A percentile compares a stretch with the other conserved stretches of the same genome.
Evolutionary conservation across 2,888 invertebrate species (phyloP).

Genomic region (Mythimna vitellina): DNA sequence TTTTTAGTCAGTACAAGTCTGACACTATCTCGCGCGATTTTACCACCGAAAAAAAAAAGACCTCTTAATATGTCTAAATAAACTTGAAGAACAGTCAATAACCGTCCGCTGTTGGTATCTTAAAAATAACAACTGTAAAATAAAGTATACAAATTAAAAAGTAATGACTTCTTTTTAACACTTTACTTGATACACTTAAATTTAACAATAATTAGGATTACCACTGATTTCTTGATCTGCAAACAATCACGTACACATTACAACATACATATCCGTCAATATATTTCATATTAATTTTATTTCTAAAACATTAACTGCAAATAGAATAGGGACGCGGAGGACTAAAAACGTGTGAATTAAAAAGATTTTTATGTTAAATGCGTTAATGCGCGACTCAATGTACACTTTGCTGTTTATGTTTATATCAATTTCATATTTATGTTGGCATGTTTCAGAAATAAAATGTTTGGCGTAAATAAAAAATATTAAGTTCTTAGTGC

Average conservation of each 20-base stretch:
- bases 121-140: too few relatives aligned
- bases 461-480: slow-evolving; percentile 3
- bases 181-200: too few relatives aligned
- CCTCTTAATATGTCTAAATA: neutral
- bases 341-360: slow-evolving; percentile 74
- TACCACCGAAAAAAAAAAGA: too few relatives aligned
- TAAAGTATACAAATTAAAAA: too few relatives aligned
- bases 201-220: too few relatives aligned
- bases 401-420: slow-evolving; percentile 57
- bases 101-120: too few relatives aligned
- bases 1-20: too few relatives aligned
- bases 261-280: too few relatives aligned
- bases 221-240: neutral
- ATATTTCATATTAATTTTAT: neutral
- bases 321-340: slow-evolving; percentile 64
- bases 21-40: too few relatives aligned
- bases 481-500: neutral
- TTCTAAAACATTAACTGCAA: slow-evolving; percentile 12
- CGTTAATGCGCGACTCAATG: slow-evolving; percentile 66
- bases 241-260: neutral
- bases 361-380: slow-evolving; percentile 77
- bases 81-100: too few relatives aligned
- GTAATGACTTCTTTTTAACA: too few relatives aligned
- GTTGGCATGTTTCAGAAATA: slow-evolving; percentile 30
- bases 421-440: slow-evolving; percentile 53